Base-by-base conservation (phyloP, 2,888 invertebrate genomes). In the Cloeon dipterum region DNA sequence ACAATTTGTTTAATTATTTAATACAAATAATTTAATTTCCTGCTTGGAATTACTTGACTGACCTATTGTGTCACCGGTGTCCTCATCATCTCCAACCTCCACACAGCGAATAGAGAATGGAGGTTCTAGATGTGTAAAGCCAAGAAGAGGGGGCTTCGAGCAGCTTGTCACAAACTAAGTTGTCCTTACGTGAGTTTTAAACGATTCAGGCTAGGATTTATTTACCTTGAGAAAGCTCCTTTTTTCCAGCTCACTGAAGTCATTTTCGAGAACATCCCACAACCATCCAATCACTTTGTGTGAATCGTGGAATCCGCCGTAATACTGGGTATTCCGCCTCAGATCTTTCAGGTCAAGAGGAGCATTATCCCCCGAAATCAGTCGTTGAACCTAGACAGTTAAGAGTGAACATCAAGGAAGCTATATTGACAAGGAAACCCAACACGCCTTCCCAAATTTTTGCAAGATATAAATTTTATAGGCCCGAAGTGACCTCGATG, bases 81-180 rank as follows among this genome's bases (percentile, higher is more conserved):
- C 88, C 55, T 88, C 86, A 52, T 98, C 98, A 52, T 98, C 98
- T 3, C 91, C 86, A 18, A 96, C 96, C 64, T 99, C 98, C 2
- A 99, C 94, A 58, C 98, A 99, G 38, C 98, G 74, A 50, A 96
- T 93, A 1, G 94, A 93, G 61, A 96, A 96, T 1, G 91, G 91
- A 2, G 96, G 96, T 53, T 94, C 94, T 43, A 96, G 64, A 53
- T 94, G 83, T 1, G 89, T 85, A 55, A 96, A 96, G 2, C 96
- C 96, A 13, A 96, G 64, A 26, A 96, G 66, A 3, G 96, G 96
- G 3, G 94, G 88, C 51, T 94, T 94, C 3, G 94, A 94, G 55
- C 94, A 96, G 48, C 93, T 93, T 3, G 89, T 89, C 32, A 83
- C 81, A 54, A 83, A 83, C 78, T 81, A 41, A 52, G 46, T 23